Evolutionary conservation across 2,797 vertebrate species (phyloP).

Genomic region (Rhinella marina): DNA sequence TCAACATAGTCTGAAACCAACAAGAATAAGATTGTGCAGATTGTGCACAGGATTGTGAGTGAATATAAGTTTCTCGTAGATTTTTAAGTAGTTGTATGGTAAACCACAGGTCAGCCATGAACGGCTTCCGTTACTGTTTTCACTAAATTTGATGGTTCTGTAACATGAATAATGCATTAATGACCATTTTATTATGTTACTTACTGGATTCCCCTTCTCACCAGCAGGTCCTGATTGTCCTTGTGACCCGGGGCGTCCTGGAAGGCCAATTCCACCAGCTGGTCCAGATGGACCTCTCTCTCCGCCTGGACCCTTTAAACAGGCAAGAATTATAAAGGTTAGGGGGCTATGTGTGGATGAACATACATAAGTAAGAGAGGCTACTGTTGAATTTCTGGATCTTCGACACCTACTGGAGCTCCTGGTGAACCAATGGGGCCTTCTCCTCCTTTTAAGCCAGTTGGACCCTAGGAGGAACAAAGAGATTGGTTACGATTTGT

Average conservation of each 20-base stretch:
- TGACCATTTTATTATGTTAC: slow-evolving; percentile 51
- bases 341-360: neutral
- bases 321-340: neutral
- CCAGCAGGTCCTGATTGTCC: slow-evolving; percentile 85
- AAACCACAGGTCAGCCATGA: too few relatives aligned
- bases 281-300: slow-evolving; percentile 86
- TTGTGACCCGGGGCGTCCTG: slow-evolving; percentile 80
- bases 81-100: neutral
- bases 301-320: slow-evolving; percentile 81
- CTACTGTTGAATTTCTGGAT: neutral
- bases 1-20: too few relatives aligned
- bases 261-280: slow-evolving; percentile 88
- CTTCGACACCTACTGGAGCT: slow-evolving; percentile 75
- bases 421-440: slow-evolving; percentile 83
- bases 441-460: slow-evolving; percentile 89
- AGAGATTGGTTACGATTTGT: neutral
- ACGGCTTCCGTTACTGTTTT: too few relatives aligned
- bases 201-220: slow-evolving; percentile 91
- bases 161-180: too few relatives aligned
- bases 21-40: too few relatives aligned
- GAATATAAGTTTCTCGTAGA: neutral
- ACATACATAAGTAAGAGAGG: neutral
- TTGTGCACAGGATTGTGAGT: too few relatives aligned
- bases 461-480: slow-evolving; percentile 77
- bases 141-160: too few relatives aligned